A percentile compares a stretch with the other conserved stretches of the same genome.
phyloP scores from a whole-genome alignment of 2,113 vertebrate species.

The Pantherophis guttatus region DNA sequence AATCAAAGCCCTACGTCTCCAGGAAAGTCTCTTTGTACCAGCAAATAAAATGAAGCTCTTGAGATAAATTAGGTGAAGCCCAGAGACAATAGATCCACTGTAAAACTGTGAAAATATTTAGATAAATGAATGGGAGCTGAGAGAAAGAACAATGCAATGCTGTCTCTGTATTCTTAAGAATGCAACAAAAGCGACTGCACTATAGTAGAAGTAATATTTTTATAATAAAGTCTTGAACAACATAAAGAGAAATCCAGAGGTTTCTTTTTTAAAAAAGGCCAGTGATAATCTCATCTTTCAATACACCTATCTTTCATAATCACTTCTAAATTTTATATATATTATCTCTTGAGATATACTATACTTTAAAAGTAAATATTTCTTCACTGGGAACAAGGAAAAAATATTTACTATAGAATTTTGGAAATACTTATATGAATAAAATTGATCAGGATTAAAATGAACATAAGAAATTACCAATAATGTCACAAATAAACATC shows the following conservation, averaged over 20 bases:
- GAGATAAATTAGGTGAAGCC: background rate
- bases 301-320: background rate
- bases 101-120: background rate
- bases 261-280: background rate
- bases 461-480: background rate
- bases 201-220: background rate
- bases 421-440: background rate
- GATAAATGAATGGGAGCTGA: background rate
- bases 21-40: background rate
- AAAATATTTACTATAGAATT: background rate
- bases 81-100: background rate
- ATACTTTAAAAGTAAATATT: background rate
- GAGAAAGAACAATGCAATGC: background rate
- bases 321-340: background rate
- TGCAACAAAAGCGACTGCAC: background rate
- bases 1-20: background rate
- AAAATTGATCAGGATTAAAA: background rate
- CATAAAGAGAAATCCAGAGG: background rate
- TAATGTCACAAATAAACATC: background rate
- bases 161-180: background rate
- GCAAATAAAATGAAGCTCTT: background rate
- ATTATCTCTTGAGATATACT: background rate
- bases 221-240: background rate
- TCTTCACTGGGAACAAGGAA: background rate
- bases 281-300: background rate